A percentile compares a stretch with the other conserved stretches of the same genome.
Conservation (phyloP, 2,888 invertebrate species). For the Hyppa rectilinea region DNA sequence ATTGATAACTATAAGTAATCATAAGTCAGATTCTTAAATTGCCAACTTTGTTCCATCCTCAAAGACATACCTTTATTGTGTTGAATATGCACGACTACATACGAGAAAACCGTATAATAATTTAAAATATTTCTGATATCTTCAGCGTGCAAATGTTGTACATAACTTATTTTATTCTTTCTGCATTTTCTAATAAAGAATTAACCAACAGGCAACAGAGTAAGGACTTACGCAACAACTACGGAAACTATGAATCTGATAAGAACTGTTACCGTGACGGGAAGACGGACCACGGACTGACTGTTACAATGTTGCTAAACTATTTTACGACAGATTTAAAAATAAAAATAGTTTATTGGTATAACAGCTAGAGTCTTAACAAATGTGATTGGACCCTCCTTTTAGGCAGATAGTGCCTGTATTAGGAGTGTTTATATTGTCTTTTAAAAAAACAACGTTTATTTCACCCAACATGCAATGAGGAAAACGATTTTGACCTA, state of each 20-base stretch:
- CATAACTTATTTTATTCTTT: constrained; percentile 2
- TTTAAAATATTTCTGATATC: constrained; percentile 22
- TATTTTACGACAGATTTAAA: constrained; percentile 12
- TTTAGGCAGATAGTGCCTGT: too few species aligned
- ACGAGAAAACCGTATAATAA: constrained; percentile 17
- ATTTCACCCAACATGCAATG: background rate
- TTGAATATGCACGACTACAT: background rate
- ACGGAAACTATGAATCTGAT: constrained; percentile 43
- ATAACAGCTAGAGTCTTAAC: too few species aligned
- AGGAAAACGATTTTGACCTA: background rate
- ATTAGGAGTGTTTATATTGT: too few species aligned
- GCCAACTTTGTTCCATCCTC: constrained; percentile 1
- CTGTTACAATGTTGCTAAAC: constrained; percentile 6
- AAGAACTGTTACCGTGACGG: constrained; percentile 31
- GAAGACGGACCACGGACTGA: constrained; percentile 8
- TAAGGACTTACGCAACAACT: constrained; percentile 10
- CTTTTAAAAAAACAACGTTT: background rate
- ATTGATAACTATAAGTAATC: background rate
- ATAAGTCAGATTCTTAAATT: constrained; percentile 10
- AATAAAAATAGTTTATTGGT: too few species aligned
- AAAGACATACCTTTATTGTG: constrained; percentile 17
- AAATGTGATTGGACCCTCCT: too few species aligned
- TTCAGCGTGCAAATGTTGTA: background rate
- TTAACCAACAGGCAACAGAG: background rate
- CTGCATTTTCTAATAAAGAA: constrained; percentile 7